These are phyloP conservation scores for Mastomys natalensis DNA, from an alignment of 2,113 vertebrate species.

Conservation along the genomic window DNA sequence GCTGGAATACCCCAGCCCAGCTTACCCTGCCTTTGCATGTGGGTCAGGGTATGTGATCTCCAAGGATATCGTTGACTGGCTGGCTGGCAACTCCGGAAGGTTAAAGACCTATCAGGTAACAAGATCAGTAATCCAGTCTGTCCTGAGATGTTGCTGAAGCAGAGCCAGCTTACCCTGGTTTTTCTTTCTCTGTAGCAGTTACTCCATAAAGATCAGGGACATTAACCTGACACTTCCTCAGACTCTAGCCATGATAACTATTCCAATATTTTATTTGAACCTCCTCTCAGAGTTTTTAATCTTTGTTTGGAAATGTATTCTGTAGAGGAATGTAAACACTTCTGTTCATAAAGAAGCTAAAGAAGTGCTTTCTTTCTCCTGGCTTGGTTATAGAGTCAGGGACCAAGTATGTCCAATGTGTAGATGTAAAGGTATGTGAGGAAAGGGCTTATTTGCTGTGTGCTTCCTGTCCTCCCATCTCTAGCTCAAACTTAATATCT, in stretches of 20 bases:
- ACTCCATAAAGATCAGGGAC: not conserved
- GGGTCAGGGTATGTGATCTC: slow-evolving; percentile 97
- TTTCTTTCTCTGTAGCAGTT: not conserved
- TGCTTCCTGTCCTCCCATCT: not conserved
- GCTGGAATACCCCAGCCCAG: slow-evolving; percentile 95
- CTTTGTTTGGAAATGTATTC: not conserved
- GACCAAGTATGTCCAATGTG: not conserved
- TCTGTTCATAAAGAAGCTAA: not conserved
- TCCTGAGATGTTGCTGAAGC: not conserved
- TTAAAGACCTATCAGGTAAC: slow-evolving; percentile 97
- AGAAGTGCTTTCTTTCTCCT: not conserved
- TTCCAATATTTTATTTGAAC: not conserved
- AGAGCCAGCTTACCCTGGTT: not conserved
- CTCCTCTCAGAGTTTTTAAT: not conserved
- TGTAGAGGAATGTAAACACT: not conserved
- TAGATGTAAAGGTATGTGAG: not conserved
- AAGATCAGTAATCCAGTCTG: fast-evolving
- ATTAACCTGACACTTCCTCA: not conserved
- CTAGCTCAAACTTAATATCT: not conserved
- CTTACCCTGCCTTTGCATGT: slow-evolving; percentile 97
- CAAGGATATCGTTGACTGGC: slow-evolving; percentile 95
- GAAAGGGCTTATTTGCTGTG: not conserved
- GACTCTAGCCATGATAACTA: not conserved
- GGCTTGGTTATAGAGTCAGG: not conserved
- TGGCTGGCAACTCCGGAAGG: slow-evolving; percentile 92